These are phyloP conservation scores for Gymnocypris eckloni DNA, from an alignment of 2,797 vertebrate species.

Conservation along the genomic window DNA sequence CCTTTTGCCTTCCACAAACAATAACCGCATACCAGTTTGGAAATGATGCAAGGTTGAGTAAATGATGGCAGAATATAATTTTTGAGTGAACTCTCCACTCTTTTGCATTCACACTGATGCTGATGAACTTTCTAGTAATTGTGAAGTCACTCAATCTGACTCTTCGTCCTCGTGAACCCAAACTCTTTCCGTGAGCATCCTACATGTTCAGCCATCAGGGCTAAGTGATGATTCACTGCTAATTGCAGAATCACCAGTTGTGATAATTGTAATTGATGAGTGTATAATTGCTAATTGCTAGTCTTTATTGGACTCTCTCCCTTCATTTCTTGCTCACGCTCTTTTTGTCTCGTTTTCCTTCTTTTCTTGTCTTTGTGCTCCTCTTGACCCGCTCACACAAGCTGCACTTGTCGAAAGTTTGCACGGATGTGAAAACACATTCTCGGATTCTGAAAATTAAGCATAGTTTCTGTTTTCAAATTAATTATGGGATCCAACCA, in stretches of 20 bases:
- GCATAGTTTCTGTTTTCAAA: background rate
- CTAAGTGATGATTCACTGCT: slow-evolving; percentile 77
- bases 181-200: slow-evolving; percentile 26
- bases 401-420: background rate
- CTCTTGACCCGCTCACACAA: slow-evolving; percentile 40
- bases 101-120: background rate
- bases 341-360: slow-evolving; percentile 44
- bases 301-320: slow-evolving; percentile 73
- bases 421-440: slow-evolving; percentile 26
- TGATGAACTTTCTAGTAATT: background rate
- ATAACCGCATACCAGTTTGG: background rate
- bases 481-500: slow-evolving; percentile 18
- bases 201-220: slow-evolving; percentile 23
- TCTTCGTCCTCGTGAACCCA: slow-evolving; percentile 19
- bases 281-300: slow-evolving; percentile 77
- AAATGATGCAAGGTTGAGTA: background rate
- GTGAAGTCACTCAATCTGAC: background rate
- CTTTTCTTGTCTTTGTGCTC: slow-evolving; percentile 38
- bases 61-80: background rate
- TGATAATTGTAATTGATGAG: slow-evolving; percentile 82
- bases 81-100: background rate
- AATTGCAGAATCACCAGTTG: slow-evolving; percentile 85
- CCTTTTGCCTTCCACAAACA: background rate
- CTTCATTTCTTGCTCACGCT: slow-evolving; percentile 47
- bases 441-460: background rate